These are phyloP conservation scores for Vipera ursinii DNA, from an alignment of 2,797 vertebrate genomes.

Conservation along the genomic window DNA sequence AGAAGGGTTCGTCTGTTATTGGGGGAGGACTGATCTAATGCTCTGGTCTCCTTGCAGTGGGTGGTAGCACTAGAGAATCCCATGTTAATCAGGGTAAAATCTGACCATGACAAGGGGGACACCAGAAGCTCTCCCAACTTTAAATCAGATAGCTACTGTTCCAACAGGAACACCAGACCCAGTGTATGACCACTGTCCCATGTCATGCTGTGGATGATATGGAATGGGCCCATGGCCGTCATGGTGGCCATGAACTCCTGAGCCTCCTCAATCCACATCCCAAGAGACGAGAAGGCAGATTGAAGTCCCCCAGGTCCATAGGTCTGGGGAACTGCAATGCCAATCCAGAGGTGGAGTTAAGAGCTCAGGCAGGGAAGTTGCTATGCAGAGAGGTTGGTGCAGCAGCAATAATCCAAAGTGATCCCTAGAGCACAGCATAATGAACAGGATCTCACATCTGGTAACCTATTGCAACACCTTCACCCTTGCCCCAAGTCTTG, in stretches of 20 bases:
- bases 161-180: background rate
- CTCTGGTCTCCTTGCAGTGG: background rate
- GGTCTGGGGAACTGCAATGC: too few relatives aligned
- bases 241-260: background rate
- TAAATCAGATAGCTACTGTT: background rate
- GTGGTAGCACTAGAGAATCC: background rate
- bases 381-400: too few relatives aligned
- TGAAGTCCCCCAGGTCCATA: background rate
- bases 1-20: too few relatives aligned
- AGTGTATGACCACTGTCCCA: background rate
- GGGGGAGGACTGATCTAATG: too few relatives aligned
- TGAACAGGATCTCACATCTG: background rate
- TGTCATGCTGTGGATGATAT: background rate
- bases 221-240: background rate
- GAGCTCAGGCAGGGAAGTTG: too few relatives aligned
- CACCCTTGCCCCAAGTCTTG: background rate
- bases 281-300: background rate
- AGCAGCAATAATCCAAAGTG: too few relatives aligned
- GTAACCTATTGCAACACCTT: background rate
- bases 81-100: background rate
- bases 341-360: too few relatives aligned
- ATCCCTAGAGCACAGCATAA: background rate
- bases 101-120: background rate
- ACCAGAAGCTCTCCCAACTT: background rate
- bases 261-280: background rate